Percentiles rank a stretch among this genome's conserved stretches.
Conservation (phyloP, 2,797 vertebrate genomes). For the Etheostoma perlongum region DNA sequence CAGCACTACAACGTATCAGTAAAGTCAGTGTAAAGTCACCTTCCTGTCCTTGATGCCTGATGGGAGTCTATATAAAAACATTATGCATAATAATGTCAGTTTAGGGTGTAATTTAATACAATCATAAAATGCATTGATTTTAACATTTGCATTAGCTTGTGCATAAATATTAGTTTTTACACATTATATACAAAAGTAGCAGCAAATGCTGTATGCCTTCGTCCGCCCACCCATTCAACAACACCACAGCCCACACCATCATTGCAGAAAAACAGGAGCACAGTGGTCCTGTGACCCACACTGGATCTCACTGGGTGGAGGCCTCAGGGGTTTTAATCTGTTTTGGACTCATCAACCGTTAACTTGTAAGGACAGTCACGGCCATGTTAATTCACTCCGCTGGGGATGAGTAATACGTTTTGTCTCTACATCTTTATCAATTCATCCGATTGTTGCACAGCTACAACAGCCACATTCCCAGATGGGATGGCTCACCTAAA, state of each 20-base stretch:
- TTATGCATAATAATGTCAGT: background rate
- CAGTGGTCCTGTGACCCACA: constrained; percentile 34
- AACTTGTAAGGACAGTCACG: constrained; percentile 36
- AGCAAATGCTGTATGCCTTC: constrained; percentile 13
- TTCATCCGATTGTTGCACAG: constrained; percentile 64
- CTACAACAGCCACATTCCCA: constrained; percentile 53
- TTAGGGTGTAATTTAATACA: background rate
- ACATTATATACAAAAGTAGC: too few relatives aligned
- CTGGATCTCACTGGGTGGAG: constrained; percentile 22
- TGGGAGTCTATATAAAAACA: background rate
- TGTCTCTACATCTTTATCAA: constrained; percentile 57
- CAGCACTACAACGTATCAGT: too few relatives aligned
- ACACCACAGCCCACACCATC: constrained; percentile 22
- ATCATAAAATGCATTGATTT: background rate
- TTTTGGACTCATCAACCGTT: constrained; percentile 63
- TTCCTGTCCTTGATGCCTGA: background rate
- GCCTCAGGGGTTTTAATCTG: constrained; percentile 39
- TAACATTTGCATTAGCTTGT: background rate
- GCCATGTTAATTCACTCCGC: constrained; percentile 63
- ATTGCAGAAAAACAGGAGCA: constrained; percentile 40
- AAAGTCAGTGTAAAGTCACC: background rate
- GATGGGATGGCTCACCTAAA: constrained; percentile 60
- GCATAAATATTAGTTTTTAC: background rate
- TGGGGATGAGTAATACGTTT: constrained; percentile 55
- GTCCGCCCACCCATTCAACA: constrained; percentile 24